Base-by-base conservation (phyloP, 2,888 invertebrate species). In the Didymodactylos carnosus region DNA sequence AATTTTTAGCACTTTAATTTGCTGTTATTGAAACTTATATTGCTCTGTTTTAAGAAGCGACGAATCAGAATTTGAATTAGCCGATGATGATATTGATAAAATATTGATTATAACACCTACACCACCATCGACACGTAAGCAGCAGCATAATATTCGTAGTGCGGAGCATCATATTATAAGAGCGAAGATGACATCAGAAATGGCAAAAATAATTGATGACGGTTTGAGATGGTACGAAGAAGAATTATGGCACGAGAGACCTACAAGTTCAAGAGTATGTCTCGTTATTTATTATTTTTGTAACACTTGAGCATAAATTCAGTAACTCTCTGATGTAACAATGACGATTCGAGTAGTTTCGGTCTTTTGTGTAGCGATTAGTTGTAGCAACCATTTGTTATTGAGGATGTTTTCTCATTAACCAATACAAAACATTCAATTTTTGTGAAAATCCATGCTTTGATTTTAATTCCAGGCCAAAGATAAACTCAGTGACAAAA, bases 121-220 rank as follows among this genome's bases (percentile, higher is more conserved):
- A 43, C 84, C 82, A 77, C 82, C 83, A 10, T 78, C 81, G n/a
- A 77, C 80, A 43, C 89, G 88, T 13, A 91, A 91, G 78, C 94
- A 94, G 82, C 91, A 91, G 79, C 90, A 90, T 19, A 88, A 91
- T 78, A 95, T 95, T 85, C 88, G 92, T 39, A 91, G 91, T 5
- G 93, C 92, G 0, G 94, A 92, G 80, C 90, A 88, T 88, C 89
- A 88, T 76, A 90, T 91, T 0, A n/a, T n/a, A n/a, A 86, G 95
- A 77, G 91, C 92, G 51, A 94, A 94, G 87, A 92, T 95, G 85
- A 90, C 91, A 13, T 91, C 94, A 84, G 94, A 95, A 80, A 85
- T 95, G 79, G 93, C 91, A 79, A 90, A 93, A 85, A 90, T 91
- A 62, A 98, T 98, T 79, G 94, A 94, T 79, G 94, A 97, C 83